Evolutionary conservation across 2,113 vertebrate species (phyloP).

Genomic region (Oncorhynchus keta): DNA sequence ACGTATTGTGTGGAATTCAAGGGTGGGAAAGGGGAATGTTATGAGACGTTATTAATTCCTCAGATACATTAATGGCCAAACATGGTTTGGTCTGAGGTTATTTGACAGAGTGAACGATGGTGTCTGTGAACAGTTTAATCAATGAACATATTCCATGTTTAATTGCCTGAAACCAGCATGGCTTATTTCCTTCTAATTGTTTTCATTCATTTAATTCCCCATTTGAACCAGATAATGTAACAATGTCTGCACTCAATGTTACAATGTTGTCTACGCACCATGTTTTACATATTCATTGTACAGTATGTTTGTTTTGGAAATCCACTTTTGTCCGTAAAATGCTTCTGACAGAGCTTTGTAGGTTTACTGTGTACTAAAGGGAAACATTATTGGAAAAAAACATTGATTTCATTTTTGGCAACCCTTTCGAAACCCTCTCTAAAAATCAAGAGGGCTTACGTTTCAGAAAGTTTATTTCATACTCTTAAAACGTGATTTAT

Average conservation of each 20-base stretch:
- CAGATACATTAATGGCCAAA: conserved; percentile 32
- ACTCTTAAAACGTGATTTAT: conserved; percentile 6
- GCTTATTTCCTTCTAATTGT: not conserved
- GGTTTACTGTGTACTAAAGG: not conserved
- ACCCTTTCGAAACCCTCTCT: not conserved
- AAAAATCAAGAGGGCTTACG: not conserved
- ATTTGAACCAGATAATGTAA: not conserved
- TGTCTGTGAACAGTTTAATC: conserved; percentile 5
- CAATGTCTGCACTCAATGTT: not conserved
- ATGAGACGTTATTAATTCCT: conserved; percentile 44
- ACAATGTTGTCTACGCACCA: not conserved
- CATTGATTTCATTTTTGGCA: not conserved
- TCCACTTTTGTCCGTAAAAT: not conserved
- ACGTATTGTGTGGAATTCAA: conserved; percentile 47
- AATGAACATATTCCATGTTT: conserved; percentile 8
- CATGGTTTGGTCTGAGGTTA: not conserved
- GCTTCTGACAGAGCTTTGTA: not conserved
- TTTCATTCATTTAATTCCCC: not conserved
- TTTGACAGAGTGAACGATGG: not conserved
- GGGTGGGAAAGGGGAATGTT: conserved; percentile 36
- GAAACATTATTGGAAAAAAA: not conserved
- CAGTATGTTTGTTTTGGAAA: not conserved
- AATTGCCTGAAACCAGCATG: not conserved
- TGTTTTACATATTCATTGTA: not conserved
- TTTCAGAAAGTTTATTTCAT: not conserved